Conservation (phyloP, 2,797 vertebrate genomes). For the Peromyscus aztecus region DNA sequence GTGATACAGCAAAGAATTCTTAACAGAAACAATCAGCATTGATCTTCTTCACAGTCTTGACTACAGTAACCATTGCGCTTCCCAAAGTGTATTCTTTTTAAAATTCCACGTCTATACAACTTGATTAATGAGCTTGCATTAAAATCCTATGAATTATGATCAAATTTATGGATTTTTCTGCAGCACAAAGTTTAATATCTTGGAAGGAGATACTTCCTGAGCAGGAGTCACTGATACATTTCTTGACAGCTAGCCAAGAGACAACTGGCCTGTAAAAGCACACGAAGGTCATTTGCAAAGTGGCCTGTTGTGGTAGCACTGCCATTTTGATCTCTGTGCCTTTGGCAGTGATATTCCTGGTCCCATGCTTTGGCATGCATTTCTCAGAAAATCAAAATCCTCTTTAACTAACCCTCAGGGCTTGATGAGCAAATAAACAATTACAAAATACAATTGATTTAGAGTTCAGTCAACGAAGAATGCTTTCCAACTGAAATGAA, state of each 20-base stretch:
- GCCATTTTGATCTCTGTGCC: slow-evolving; percentile 23
- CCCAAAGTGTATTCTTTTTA: not conserved
- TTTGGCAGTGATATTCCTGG: slow-evolving; percentile 44
- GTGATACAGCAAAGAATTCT: slow-evolving; percentile 13
- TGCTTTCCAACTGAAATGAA: slow-evolving; percentile 30
- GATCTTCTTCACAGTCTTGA: not conserved
- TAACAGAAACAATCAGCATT: slow-evolving; percentile 9
- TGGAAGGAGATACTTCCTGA: slow-evolving; percentile 60
- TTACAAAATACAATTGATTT: slow-evolving; percentile 66
- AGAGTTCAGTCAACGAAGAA: slow-evolving; percentile 53
- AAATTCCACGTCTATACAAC: slow-evolving; percentile 26
- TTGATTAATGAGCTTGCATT: slow-evolving; percentile 52
- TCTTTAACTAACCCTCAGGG: slow-evolving; percentile 45
- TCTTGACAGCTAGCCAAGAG: slow-evolving; percentile 60
- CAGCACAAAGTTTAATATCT: slow-evolving; percentile 44
- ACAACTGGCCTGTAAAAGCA: slow-evolving; percentile 26
- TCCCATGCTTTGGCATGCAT: slow-evolving; percentile 40
- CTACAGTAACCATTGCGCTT: not conserved
- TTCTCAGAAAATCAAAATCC: slow-evolving; percentile 69
- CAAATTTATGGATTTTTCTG: slow-evolving; percentile 33
- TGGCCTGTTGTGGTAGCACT: not conserved
- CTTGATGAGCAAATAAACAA: slow-evolving; percentile 66
- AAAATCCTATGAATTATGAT: slow-evolving; percentile 62
- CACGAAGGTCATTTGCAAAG: slow-evolving; percentile 40
- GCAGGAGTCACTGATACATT: slow-evolving; percentile 54